A percentile compares a stretch with the other conserved stretches of the same genome.
These are phyloP conservation scores for Chamaea fasciata DNA, from an alignment of 2,113 vertebrate genomes.

Conservation along the genomic window DNA sequence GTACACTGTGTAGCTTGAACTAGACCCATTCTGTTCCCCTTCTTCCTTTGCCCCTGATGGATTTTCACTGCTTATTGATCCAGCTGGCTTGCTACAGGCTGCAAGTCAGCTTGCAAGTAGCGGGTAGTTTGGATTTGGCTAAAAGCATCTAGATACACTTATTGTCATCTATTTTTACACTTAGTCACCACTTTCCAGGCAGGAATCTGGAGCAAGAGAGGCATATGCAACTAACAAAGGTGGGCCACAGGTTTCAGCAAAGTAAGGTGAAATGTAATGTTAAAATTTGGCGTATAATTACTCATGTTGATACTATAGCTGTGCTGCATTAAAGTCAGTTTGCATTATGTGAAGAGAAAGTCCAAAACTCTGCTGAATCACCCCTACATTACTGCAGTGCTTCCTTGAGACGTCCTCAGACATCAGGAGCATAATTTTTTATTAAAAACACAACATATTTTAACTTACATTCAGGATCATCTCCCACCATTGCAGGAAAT, in stretches of 20 bases:
- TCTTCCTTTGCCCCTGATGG: background rate
- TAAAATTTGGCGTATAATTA: background rate
- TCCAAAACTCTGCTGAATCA: background rate
- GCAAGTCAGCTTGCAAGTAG: background rate
- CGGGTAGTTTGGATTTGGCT: background rate
- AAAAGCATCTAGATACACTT: background rate
- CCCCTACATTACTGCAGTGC: background rate
- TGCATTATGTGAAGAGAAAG: background rate
- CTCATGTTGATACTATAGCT: background rate
- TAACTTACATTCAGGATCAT: background rate
- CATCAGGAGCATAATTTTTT: background rate
- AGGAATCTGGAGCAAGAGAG: background rate
- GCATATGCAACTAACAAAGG: background rate
- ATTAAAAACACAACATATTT: background rate
- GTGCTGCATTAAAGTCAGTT: background rate
- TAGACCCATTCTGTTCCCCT: background rate
- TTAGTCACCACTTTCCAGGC: background rate
- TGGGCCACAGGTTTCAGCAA: background rate
- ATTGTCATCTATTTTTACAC: background rate
- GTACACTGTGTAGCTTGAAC: background rate
- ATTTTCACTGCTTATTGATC: background rate
- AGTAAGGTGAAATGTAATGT: background rate
- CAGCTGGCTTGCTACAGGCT: background rate
- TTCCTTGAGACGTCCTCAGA: background rate
- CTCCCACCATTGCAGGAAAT: background rate